Conservation (phyloP, 23 tunicate genomes). For the Halocynthia aurantium region DNA sequence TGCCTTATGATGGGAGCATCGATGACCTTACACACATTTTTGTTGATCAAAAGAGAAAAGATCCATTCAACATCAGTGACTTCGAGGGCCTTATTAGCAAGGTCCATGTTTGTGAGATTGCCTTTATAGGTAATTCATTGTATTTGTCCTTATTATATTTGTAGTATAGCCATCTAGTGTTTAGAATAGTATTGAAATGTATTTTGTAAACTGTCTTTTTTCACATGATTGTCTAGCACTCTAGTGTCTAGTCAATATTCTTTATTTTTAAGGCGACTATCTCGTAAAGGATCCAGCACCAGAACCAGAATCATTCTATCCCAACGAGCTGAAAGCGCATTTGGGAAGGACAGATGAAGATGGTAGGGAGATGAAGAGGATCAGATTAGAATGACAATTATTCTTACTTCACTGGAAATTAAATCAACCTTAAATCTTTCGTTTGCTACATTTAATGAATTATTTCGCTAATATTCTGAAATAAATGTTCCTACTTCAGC, state of each 20-base stretch:
- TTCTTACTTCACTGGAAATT: background rate
- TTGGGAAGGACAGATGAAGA: background rate
- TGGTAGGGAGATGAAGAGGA: conserved; percentile 7
- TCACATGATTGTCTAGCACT: background rate
- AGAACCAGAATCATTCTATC: conserved; percentile 7
- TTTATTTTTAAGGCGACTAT: conserved; percentile 7
- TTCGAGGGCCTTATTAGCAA: conserved; percentile 8
- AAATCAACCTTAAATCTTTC: too few relatives aligned
- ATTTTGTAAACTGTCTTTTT: background rate
- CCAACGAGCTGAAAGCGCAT: background rate
- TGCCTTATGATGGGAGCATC: conserved; percentile 32
- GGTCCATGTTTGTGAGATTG: conserved; percentile 11
- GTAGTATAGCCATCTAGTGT: too few relatives aligned
- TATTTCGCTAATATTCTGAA: too few relatives aligned
- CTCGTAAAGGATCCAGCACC: conserved; percentile 15
- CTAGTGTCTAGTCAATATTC: background rate
- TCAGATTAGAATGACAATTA: background rate
- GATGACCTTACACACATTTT: conserved; percentile 60
- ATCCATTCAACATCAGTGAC: conserved; percentile 14
- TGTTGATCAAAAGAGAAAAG: conserved; percentile 39
- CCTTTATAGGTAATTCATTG: conserved; percentile 1
- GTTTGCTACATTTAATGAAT: too few relatives aligned
- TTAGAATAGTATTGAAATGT: background rate
- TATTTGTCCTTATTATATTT: background rate
- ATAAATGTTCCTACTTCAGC: too few relatives aligned